These are phyloP conservation scores for Astropecten irregularis DNA, from an alignment of 53 echinoderm and acorn worm genomes.

Conservation along the genomic window DNA sequence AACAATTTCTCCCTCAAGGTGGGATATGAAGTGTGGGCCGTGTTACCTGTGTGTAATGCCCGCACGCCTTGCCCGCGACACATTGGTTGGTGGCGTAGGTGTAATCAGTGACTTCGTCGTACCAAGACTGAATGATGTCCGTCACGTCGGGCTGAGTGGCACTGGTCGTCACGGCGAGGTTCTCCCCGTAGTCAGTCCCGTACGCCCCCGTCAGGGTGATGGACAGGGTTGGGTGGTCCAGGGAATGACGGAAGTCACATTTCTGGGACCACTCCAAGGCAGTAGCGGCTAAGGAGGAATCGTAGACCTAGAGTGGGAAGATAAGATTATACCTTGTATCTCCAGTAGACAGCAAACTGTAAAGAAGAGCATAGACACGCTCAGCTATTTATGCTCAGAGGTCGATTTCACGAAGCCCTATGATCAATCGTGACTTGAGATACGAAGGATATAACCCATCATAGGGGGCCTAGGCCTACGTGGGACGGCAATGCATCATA, in stretches of 20 bases:
- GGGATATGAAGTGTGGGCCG: too few species aligned
- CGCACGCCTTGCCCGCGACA: not conserved
- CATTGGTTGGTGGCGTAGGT: not conserved
- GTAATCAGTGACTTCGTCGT: not conserved
- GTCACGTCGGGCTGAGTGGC: not conserved
- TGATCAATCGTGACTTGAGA: too few species aligned
- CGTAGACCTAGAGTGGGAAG: not conserved
- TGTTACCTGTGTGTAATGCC: conserved; percentile 11
- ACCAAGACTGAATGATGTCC: not conserved
- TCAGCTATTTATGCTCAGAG: too few species aligned
- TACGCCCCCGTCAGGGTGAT: not conserved
- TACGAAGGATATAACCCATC: too few species aligned
- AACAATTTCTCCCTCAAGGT: too few species aligned
- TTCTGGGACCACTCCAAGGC: conserved; percentile 12
- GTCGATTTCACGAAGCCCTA: too few species aligned
- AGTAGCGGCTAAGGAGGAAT: not conserved
- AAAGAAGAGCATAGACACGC: too few species aligned
- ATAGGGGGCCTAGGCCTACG: too few species aligned
- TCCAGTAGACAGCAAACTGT: too few species aligned
- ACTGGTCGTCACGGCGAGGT: not conserved
- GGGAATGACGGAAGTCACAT: conserved; percentile 12
- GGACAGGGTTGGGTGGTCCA: not conserved
- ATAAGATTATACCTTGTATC: too few species aligned
- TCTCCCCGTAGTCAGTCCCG: conserved; percentile 10
- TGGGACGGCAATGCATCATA: too few species aligned